Conservation (phyloP, 2,113 vertebrate genomes). For the Mobula hypostoma region DNA sequence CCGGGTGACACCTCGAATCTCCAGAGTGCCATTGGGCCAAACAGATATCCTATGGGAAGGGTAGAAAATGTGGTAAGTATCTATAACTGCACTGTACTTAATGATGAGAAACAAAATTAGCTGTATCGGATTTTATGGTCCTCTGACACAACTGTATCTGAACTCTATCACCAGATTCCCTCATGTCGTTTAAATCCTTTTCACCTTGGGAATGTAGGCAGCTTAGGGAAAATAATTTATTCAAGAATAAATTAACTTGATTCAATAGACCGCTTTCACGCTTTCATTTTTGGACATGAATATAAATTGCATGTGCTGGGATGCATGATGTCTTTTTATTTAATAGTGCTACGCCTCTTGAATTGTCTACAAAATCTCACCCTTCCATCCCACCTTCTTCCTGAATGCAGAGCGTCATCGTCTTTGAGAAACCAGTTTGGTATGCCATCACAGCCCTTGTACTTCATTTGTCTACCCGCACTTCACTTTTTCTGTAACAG, state of each 20-base stretch:
- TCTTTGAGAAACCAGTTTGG: not conserved
- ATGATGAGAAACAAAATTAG: too few species aligned
- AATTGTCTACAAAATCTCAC: not conserved
- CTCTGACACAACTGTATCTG: not conserved
- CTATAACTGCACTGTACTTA: too few species aligned
- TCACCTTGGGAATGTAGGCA: not conserved
- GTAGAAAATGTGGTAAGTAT: slow-evolving; percentile 21
- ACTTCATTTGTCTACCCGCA: too few species aligned
- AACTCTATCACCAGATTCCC: not conserved
- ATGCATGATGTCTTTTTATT: not conserved
- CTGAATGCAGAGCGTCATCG: not conserved
- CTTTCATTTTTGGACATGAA: not conserved
- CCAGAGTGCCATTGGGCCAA: slow-evolving; percentile 88
- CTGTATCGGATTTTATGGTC: not conserved
- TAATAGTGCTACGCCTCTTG: not conserved
- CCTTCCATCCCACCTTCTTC: not conserved
- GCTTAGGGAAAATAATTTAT: too few species aligned
- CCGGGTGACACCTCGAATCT: slow-evolving; percentile 81
- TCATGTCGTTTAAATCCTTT: not conserved
- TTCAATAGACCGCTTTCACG: not conserved
- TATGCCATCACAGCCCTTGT: too few species aligned
- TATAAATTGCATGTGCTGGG: not conserved
- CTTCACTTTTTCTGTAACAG: too few species aligned
- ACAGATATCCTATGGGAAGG: slow-evolving; percentile 67
- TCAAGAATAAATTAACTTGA: not conserved